These are phyloP conservation scores for Mormyrus iriodes DNA, from an alignment of 2,113 vertebrate species.

Conservation along the genomic window DNA sequence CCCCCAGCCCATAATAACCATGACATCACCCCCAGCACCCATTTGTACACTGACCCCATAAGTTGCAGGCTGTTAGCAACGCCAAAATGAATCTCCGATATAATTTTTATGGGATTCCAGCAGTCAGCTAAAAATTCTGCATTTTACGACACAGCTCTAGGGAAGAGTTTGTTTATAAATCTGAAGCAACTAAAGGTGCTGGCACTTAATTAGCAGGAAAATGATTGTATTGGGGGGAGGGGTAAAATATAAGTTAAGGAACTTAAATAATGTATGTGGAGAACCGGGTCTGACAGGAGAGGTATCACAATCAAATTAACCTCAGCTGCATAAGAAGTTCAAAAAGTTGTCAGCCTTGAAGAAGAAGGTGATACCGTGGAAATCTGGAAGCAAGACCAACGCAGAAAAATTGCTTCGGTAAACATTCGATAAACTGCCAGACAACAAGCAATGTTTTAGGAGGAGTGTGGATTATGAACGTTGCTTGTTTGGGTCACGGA, in stretches of 20 bases:
- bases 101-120: slow-evolving; percentile 21
- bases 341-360: background rate
- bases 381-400: background rate
- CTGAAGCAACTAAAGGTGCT: slow-evolving; percentile 31
- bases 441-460: background rate
- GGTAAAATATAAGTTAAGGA: slow-evolving; percentile 6
- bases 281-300: slow-evolving; percentile 3
- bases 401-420: background rate
- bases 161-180: slow-evolving; percentile 45
- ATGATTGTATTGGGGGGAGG: slow-evolving; percentile 19
- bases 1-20: background rate
- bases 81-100: slow-evolving; percentile 12
- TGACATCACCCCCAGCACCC: background rate
- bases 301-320: slow-evolving; percentile 2
- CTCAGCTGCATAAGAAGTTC: background rate
- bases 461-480: background rate
- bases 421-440: background rate
- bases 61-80: slow-evolving; percentile 13
- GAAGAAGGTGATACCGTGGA: background rate
- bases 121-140: slow-evolving; percentile 21
- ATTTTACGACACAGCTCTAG: slow-evolving; percentile 30
- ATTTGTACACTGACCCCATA: background rate
- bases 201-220: slow-evolving; percentile 45
- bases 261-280: background rate
- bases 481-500: background rate